Base-by-base conservation (phyloP, 2,113 vertebrate species). In the Aepyceros melampus region DNA sequence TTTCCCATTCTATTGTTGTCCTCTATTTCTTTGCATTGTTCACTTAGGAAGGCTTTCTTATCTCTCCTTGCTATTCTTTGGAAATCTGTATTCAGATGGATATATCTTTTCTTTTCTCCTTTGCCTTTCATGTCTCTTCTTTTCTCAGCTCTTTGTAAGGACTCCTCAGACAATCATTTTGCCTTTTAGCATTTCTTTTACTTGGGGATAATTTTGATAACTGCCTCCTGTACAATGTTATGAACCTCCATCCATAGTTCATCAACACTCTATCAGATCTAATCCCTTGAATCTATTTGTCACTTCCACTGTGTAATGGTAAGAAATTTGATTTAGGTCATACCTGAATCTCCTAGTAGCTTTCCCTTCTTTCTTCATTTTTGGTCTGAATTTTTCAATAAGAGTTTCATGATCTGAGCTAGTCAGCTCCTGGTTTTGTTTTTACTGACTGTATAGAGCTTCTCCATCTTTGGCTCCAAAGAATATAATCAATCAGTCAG, bases 241-340 rank as follows among this genome's bases (percentile, higher is more conserved):
- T 0, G 0, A 40, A 71, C 19, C n/a, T 40, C 9, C 19, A 71
- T 40, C n/a, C n/a, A 36, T 36, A 71, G n/a, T 71, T 71, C 64
- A 36, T 71, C n/a, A 71, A 36, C n/a, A 71, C 17, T 21, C 1
- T 71, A 21, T 71, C n/a, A 71, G n/a, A 36, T 71, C n/a, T 71
- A 36, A 71, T 71, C 19, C 19, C n/a, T 40, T 71, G 67, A 71
- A 40, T 71, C n/a, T 71, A 36, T 40, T 71, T 71, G n/a, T 71
- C n/a, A 71, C n/a, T 36, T 40, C 19, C 67, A 71, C 67, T 71
- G 67, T 40, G 12, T 40, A 36, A 71, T 40, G 1, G n/a, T 71
- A 71, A 71, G n/a, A 40, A 19, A 40, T 71, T 71, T 40, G 67
- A 40, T 40, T 71, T 71, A 71, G 5, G 67, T 71, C 67, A 40